A percentile compares a stretch with the other conserved stretches of the same genome.
phyloP scores from a whole-genome alignment of 2,797 vertebrate species.

The Amniataba percoides region DNA sequence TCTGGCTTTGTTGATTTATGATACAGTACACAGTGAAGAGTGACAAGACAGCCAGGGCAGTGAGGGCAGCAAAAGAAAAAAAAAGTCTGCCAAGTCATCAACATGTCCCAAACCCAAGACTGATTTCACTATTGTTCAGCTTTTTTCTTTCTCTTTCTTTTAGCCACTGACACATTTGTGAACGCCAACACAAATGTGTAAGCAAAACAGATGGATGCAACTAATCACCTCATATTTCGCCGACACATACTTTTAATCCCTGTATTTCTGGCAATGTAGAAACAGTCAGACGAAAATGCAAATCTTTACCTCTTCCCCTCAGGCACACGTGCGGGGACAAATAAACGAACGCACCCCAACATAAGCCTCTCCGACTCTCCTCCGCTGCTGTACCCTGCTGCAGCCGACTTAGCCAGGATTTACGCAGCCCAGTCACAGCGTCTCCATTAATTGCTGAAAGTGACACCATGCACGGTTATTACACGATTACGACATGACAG shows the following conservation, averaged over 20 bases:
- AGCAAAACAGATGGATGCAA: conserved; percentile 18
- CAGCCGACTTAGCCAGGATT: conserved; percentile 81
- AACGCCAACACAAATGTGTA: conserved; percentile 10
- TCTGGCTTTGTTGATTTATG: conserved; percentile 38
- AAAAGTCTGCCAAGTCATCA: conserved; percentile 36
- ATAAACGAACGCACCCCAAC: conserved; percentile 56
- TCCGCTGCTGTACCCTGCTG: conserved; percentile 50
- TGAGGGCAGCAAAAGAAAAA: conserved; percentile 12
- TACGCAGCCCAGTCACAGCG: conserved; percentile 80
- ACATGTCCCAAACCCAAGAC: background rate
- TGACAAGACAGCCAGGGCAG: conserved; percentile 32
- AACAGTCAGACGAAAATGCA: conserved; percentile 37
- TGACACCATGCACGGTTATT: conserved; percentile 82
- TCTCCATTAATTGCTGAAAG: conserved; percentile 85
- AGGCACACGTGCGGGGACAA: conserved; percentile 28
- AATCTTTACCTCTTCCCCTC: conserved; percentile 20
- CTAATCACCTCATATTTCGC: conserved; percentile 28
- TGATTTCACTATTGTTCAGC: conserved; percentile 14
- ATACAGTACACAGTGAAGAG: conserved; percentile 23
- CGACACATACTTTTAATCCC: conserved; percentile 23
- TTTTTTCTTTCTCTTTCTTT: conserved; percentile 26
- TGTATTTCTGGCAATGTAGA: conserved; percentile 30
- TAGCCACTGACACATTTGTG: conserved; percentile 8
- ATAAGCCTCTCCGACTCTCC: conserved; percentile 49
- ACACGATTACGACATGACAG: conserved; percentile 86